phyloP scores from a whole-genome alignment of 2,888 invertebrate species.

The Machimus rusticus region DNA sequence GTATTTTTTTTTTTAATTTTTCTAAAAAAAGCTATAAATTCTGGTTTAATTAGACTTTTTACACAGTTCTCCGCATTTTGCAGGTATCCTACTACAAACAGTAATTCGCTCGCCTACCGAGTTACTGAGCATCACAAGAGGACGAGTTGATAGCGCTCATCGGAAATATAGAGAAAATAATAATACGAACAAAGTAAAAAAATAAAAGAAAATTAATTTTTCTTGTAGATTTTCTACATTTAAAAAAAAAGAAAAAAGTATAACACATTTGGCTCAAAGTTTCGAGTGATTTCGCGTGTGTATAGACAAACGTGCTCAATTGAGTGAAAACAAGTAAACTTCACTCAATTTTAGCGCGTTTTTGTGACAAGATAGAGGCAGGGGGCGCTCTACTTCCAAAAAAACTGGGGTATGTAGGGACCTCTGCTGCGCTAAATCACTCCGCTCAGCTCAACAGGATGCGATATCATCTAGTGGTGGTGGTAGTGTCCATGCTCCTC shows the following conservation, averaged over 20 bases:
- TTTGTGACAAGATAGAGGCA: conserved; percentile 10
- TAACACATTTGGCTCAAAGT: conserved; percentile 63
- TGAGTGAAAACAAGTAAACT: conserved; percentile 36
- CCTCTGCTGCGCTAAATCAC: conserved; percentile 26
- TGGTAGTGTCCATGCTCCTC: conserved; percentile 64
- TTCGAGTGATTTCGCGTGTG: conserved; percentile 32
- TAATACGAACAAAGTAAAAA: not conserved
- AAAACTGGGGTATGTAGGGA: not conserved
- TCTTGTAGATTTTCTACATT: conserved; percentile 8
- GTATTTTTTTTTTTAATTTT: not conserved
- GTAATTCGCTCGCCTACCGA: conserved; percentile 19
- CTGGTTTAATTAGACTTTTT: conserved; percentile 23
- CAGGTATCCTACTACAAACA: not conserved
- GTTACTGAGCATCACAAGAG: conserved; percentile 11
- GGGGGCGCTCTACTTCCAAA: not conserved
- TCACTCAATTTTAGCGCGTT: conserved; percentile 16
- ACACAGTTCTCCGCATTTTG: conserved; percentile 12
- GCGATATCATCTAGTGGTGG: conserved; percentile 28
- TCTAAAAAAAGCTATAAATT: conserved; percentile 27
- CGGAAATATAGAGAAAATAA: not conserved
- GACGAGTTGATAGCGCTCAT: conserved; percentile 22
- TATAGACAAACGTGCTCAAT: conserved; percentile 48
- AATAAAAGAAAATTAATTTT: not conserved
- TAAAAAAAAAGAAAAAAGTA: conserved; percentile 51
- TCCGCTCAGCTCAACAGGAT: conserved; percentile 46